Conservation (phyloP, 2,888 invertebrate genomes). For the Drosophila algonquin region DNA sequence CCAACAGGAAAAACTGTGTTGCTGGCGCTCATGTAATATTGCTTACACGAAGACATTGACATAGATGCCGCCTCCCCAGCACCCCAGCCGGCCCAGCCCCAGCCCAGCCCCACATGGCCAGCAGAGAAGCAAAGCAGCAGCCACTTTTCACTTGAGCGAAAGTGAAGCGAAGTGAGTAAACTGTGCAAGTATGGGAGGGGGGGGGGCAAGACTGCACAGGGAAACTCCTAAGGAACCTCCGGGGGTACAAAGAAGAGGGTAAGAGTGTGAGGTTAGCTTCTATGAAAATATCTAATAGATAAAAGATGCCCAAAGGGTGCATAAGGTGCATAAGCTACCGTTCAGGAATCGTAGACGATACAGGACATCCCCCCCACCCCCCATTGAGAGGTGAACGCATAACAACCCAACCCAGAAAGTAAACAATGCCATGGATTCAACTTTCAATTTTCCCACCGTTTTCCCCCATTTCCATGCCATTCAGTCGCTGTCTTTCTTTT, state of each 20-base stretch:
- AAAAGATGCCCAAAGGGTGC: too few relatives aligned
- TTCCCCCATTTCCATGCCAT: background rate
- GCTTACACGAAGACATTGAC: slow-evolving; percentile 34
- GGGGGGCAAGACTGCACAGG: too few relatives aligned
- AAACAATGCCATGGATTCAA: background rate
- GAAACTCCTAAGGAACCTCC: too few relatives aligned
- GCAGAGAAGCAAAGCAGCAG: background rate
- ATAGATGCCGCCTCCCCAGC: slow-evolving; percentile 18
- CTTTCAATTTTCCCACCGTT: background rate
- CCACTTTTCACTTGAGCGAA: background rate
- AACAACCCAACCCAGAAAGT: too few relatives aligned
- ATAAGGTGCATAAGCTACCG: too few relatives aligned
- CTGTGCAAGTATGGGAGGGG: too few relatives aligned
- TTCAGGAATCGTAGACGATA: too few relatives aligned
- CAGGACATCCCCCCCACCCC: too few relatives aligned
- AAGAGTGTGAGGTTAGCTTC: too few relatives aligned
- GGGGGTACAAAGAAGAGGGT: too few relatives aligned
- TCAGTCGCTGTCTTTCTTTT: background rate
- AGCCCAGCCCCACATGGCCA: background rate
- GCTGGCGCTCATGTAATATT: slow-evolving; percentile 27
- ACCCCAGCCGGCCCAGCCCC: background rate
- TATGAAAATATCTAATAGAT: too few relatives aligned
- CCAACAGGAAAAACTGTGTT: slow-evolving; percentile 41
- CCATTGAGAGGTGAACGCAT: background rate
- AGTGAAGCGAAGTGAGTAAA: background rate